Evolutionary conservation across 1,140 invertebrate species (phyloP), one percentile per base, ranked within the genome.

Genomic region (Bombus polaris): DNA sequence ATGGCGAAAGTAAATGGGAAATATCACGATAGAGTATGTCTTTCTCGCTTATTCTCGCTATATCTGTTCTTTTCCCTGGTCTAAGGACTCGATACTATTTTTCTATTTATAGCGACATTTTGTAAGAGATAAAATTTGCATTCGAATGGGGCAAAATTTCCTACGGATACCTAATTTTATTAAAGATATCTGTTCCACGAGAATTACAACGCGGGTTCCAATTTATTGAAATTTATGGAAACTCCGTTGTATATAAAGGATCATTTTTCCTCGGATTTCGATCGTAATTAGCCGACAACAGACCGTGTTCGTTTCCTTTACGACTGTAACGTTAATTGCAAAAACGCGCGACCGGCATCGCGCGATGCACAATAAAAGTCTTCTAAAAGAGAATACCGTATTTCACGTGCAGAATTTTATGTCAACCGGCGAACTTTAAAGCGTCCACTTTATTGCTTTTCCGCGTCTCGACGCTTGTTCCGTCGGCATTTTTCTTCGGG

Each of bases 271-370:
- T 28, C 68, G 68, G 6, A 28, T 68, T 6, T 53, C 74, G 65
- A 68, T 85, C n/a, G 62, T 22, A 81, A 85, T 81, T 88, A 81
- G 68, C 35, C 3, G 42, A 22, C 42, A 81, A 80, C 42, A 28
- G 57, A 32, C 5, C 18, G 32, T 12, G 68, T 6, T 22, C 37
- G 73, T 70, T 88, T 68, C 57, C 65, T 72, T 81, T 32, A 59
- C 78, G 75, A 37, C 32, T 68, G 1, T 35, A 42, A 72, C 22
- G 62, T 70, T 77, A 68, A 83, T 77, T 53, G 44, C 15, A 81
- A 78, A 81, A 80, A 75, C 25, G 8, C 32, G 37, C 35, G 53
- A 42, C n/a, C 32, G 1, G n/a, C 22, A 35, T 65, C 57, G 59
- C 85, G 53, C 35, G 39, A 73, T 47, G 53, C 53, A 47, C 62